Evolutionary conservation across 2,888 invertebrate species (phyloP).

Genomic region (Belgica antarctica): DNA sequence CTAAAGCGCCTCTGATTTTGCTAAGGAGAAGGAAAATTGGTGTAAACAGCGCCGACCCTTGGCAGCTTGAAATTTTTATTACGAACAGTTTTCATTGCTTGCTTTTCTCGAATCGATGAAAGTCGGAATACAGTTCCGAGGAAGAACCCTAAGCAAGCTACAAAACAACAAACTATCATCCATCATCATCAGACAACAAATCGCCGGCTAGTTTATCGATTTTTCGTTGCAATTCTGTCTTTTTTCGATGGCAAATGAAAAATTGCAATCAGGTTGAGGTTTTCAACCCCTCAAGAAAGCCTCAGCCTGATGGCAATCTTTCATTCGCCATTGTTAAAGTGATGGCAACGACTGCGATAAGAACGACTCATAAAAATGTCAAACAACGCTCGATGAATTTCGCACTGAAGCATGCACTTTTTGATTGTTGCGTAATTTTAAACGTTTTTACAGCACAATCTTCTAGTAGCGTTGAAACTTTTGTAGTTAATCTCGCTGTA

Average conservation of each 20-base stretch:
- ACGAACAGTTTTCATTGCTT: not conserved
- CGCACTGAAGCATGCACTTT: too few relatives aligned
- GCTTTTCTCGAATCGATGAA: not conserved
- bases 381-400: too few relatives aligned
- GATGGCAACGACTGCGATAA: too few relatives aligned
- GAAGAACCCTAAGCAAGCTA: not conserved
- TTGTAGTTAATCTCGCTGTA: too few relatives aligned
- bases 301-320: too few relatives aligned
- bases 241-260: not conserved
- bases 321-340: too few relatives aligned
- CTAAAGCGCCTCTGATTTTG: not conserved
- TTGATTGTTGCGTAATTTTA: too few relatives aligned
- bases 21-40: not conserved
- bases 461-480: too few relatives aligned
- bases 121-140: not conserved
- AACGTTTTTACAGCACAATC: too few relatives aligned
- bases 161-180: not conserved
- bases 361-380: too few relatives aligned
- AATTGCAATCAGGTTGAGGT: too few relatives aligned
- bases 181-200: constrained; percentile 4
- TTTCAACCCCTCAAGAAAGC: too few relatives aligned
- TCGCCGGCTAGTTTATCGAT: constrained; percentile 3
- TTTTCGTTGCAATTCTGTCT: not conserved
- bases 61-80: not conserved
- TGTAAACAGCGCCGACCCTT: not conserved